phyloP scores from a whole-genome alignment of 2,797 vertebrate genomes.

The Synaphobranchus kaupii region DNA sequence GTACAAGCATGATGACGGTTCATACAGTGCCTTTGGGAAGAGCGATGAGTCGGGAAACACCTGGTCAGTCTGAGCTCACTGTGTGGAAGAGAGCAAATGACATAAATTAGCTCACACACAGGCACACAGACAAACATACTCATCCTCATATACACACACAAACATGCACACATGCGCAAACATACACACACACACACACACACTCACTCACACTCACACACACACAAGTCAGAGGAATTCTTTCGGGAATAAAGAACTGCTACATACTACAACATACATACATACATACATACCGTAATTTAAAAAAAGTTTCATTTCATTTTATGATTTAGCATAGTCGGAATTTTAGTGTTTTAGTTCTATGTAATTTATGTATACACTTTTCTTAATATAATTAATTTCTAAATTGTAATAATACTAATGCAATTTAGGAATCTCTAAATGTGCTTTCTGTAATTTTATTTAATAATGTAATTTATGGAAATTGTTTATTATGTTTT shows the following conservation, averaged over 20 bases:
- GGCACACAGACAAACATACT: background rate
- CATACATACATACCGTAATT: background rate
- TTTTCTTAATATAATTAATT: too few species aligned
- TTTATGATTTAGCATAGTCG: too few species aligned
- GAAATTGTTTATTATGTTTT: too few species aligned
- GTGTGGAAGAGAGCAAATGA: background rate
- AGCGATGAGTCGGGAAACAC: conserved; percentile 70
- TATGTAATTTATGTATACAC: too few species aligned
- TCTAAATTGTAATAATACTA: too few species aligned
- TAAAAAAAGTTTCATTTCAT: too few species aligned
- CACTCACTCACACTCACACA: background rate
- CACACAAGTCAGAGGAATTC: background rate
- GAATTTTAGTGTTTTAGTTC: too few species aligned
- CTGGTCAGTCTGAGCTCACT: conserved; percentile 73
- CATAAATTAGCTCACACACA: background rate
- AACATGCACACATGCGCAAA: background rate
- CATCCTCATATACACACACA: background rate
- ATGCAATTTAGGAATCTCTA: too few species aligned
- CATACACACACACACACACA: background rate
- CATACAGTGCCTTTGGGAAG: conserved; percentile 87
- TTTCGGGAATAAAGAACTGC: background rate
- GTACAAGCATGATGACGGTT: conserved; percentile 85
- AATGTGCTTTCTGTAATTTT: too few species aligned
- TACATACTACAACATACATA: background rate
- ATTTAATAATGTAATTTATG: too few species aligned